Evolutionary conservation across 2,797 vertebrate genomes (phyloP), one percentile per base, ranked within the genome.

Genomic region (Natrix natrix): DNA sequence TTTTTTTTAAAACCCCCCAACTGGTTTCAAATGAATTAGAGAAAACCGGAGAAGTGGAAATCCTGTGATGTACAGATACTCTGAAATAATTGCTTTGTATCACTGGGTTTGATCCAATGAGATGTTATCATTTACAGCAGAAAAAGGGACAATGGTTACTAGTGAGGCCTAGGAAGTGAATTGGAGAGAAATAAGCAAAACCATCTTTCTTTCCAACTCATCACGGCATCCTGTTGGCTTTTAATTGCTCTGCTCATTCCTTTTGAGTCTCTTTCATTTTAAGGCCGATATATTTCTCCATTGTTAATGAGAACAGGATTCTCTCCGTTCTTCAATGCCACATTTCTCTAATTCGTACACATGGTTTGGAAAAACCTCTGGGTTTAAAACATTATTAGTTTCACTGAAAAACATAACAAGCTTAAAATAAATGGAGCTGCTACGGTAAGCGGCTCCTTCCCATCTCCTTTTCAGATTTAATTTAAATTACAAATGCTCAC

Each of bases 401-500:
- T 96, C 0, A 0, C 86, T 26, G 92, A 96, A 95, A 96, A 93
- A 90, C 95, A 94, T 96, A 97, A 97, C 95, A 94, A 96, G 96
- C 95, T 91, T 97, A 95, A 97, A 97, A 96, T 95, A 94, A 96
- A 95, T 94, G 93, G 61, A 2, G 66, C 17, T 22, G 32, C 52
- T 54, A 17, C 17, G 56, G 11, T 0, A 4, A 56, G 87, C 6
- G 7, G 69, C 24, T 4, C 1, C 54, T 83, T 43, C 92, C 52
- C 89, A 92, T 96, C n/a, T 94, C 28, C 92, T 96, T 95, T 93
- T 86, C 92, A 95, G 93, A 95, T 94, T 78, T 92, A 95, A 97
- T 97, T 97, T 97, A 96, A 97, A 97, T 97, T 96, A 96, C 96
- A 96, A 97, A 96, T 95, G 87, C 17, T 95, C 94, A 16, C 91